These are phyloP conservation scores for Mycteria americana DNA, from an alignment of 2,797 vertebrate genomes.

Conservation along the genomic window DNA sequence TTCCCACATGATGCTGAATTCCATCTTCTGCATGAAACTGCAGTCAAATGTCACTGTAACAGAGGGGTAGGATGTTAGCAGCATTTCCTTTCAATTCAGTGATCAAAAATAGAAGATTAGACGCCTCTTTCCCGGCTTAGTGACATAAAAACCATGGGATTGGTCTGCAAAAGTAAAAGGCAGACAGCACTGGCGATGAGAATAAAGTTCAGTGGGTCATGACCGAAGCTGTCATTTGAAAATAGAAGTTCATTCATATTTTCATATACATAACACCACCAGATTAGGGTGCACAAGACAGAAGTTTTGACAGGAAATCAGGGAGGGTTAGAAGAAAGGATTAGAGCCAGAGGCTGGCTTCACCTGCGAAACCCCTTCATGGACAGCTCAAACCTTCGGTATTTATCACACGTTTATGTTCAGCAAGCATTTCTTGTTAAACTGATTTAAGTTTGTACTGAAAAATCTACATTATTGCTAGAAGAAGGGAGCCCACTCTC, in stretches of 20 bases:
- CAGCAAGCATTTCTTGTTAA: neutral
- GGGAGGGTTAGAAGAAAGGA: constrained; percentile 17
- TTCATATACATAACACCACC: neutral
- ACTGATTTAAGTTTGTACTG: neutral
- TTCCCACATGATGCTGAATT: neutral
- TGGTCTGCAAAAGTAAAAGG: neutral
- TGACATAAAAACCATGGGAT: neutral
- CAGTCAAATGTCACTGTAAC: neutral
- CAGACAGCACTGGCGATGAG: neutral
- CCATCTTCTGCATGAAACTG: neutral
- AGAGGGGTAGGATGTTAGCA: neutral
- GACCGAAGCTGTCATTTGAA: neutral
- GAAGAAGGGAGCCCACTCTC: neutral
- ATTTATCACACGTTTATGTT: neutral
- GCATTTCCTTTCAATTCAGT: neutral
- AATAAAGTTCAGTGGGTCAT: neutral
- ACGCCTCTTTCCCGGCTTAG: neutral
- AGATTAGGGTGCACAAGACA: neutral
- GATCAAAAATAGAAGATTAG: constrained; percentile 36
- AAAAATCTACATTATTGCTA: neutral
- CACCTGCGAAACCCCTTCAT: neutral
- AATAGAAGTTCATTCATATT: neutral
- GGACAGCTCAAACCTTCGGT: neutral
- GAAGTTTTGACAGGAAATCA: constrained; percentile 26
- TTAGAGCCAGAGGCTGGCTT: neutral